A percentile compares a stretch with the other conserved stretches of the same genome.
These are phyloP conservation scores for Marmota monax DNA, from an alignment of 2,113 vertebrate genomes.

Conservation along the genomic window DNA sequence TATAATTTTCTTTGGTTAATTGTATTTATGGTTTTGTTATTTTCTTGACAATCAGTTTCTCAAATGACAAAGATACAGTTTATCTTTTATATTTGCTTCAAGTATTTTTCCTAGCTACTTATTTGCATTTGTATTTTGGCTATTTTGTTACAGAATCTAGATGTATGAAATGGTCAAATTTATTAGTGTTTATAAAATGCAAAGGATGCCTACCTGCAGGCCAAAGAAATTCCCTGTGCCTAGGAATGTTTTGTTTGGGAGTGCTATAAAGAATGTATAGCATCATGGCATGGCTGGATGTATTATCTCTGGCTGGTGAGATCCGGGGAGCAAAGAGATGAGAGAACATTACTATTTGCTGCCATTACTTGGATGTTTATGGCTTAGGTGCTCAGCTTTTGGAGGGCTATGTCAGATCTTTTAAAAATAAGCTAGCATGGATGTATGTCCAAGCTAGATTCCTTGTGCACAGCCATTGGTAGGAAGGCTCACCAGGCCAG, in stretches of 20 bases:
- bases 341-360: not conserved
- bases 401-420: not conserved
- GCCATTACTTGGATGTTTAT: not conserved
- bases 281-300: not conserved
- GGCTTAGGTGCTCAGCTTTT: not conserved
- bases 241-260: not conserved
- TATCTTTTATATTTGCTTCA: slow-evolving; percentile 22
- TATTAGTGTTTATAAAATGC: slow-evolving; percentile 28
- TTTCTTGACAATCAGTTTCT: not conserved
- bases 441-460: not conserved
- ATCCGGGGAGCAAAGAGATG: not conserved
- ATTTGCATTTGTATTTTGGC: slow-evolving; percentile 53
- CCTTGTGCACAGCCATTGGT: not conserved
- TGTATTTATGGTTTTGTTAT: not conserved
- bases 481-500: not conserved
- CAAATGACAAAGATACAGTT: not conserved
- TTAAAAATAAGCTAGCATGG: not conserved
- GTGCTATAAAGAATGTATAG: not conserved
- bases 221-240: not conserved
- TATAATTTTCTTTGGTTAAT: slow-evolving; percentile 40
- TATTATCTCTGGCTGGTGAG: not conserved
- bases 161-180: not conserved
- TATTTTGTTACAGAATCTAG: slow-evolving; percentile 36
- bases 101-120: not conserved
- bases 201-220: not conserved